Evolutionary conservation across 2,888 invertebrate species (phyloP).

Genomic region (Himalopsyche tibetana): DNA sequence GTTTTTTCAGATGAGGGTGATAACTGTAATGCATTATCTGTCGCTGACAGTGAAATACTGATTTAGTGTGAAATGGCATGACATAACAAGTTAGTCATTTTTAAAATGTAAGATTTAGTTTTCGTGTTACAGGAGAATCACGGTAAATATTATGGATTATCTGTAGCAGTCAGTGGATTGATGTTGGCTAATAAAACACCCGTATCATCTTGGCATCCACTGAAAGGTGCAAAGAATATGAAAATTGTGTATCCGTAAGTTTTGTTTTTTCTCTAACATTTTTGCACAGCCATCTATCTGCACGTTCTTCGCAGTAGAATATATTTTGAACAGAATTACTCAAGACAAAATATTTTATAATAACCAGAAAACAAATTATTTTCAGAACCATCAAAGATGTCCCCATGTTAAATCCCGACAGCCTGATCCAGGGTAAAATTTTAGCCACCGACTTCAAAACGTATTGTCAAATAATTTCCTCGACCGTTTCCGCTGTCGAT

Average conservation of each 20-base stretch:
- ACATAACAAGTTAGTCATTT: too few species aligned
- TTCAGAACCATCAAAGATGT: conserved; percentile 71
- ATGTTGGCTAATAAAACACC: conserved; percentile 85
- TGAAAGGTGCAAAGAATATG: conserved; percentile 78
- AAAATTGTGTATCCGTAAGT: conserved; percentile 74
- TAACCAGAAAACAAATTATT: conserved; percentile 58
- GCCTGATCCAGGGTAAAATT: conserved; percentile 73
- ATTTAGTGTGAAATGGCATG: too few species aligned
- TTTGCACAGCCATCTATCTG: not conserved
- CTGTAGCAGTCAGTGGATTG: conserved; percentile 81
- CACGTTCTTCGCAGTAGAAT: not conserved
- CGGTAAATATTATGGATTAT: conserved; percentile 79
- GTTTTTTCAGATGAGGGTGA: too few species aligned
- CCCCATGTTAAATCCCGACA: conserved; percentile 70
- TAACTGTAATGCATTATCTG: too few species aligned
- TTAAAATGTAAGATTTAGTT: not conserved
- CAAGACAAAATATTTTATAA: not conserved
- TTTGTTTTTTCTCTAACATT: conserved; percentile 42
- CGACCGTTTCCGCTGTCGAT: not conserved
- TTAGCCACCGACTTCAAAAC: conserved; percentile 74
- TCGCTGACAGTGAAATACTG: too few species aligned
- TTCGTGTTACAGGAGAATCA: conserved; percentile 71
- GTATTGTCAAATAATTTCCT: conserved; percentile 73
- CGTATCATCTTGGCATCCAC: conserved; percentile 85
- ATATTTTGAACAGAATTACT: not conserved